These are phyloP conservation scores for Enteromius fasciolatus DNA, from an alignment of 2,797 vertebrate genomes.

Conservation along the genomic window DNA sequence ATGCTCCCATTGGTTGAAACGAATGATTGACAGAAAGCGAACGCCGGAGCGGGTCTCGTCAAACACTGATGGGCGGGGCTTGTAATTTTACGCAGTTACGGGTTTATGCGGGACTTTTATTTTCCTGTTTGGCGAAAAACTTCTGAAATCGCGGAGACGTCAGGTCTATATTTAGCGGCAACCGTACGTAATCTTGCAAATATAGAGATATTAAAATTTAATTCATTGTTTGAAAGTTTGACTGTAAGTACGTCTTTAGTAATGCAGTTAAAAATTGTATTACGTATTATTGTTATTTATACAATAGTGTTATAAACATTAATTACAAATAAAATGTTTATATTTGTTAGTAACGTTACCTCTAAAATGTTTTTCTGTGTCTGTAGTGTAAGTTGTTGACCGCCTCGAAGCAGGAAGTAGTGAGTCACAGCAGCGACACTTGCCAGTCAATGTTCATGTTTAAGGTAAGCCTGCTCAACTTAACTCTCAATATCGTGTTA, in stretches of 20 bases:
- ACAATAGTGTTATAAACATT: background rate
- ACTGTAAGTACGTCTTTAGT: background rate
- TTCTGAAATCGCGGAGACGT: background rate
- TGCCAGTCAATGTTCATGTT: background rate
- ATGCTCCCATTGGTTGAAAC: conserved; percentile 18
- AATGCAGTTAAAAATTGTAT: background rate
- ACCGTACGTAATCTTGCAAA: background rate
- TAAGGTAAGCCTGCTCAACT: conserved; percentile 1
- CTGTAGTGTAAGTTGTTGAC: background rate
- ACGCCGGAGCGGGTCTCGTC: background rate
- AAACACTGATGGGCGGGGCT: background rate
- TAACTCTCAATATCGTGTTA: background rate
- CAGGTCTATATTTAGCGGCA: background rate
- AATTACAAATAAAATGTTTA: background rate
- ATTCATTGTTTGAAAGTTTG: background rate
- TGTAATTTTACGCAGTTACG: background rate
- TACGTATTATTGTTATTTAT: background rate
- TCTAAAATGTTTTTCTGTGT: background rate
- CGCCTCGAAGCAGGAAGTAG: conserved; percentile 31
- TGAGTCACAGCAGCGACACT: background rate
- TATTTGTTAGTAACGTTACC: background rate
- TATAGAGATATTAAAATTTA: background rate
- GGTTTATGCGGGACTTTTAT: conserved; percentile 5
- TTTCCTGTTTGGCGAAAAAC: background rate
- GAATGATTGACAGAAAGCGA: background rate